Conservation (phyloP, 1,140 invertebrate species). For the Holotrichia oblita region DNA sequence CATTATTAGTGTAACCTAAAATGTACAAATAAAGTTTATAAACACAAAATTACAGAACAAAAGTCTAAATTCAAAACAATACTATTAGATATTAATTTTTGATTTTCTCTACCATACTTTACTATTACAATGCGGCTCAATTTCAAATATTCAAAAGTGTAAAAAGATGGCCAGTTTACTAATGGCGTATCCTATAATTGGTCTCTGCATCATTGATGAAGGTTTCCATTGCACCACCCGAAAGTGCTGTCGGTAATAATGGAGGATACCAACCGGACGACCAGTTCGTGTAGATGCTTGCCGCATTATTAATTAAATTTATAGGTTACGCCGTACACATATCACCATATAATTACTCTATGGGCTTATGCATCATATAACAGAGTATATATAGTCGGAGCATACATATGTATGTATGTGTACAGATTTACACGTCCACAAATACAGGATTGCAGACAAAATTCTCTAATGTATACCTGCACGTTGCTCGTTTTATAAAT, state of each 20-base stretch:
- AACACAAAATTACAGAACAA: no score
- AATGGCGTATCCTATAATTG: neutral
- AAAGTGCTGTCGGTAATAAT: constrained; percentile 14
- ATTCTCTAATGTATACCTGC: constrained; percentile 3
- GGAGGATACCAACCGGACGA: neutral
- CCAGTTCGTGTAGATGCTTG: neutral
- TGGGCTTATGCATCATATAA: constrained; percentile 15
- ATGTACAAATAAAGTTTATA: no score
- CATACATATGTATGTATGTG: neutral
- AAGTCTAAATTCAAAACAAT: no score
- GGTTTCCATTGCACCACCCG: neutral
- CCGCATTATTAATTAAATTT: constrained; percentile 39
- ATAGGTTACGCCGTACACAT: constrained; percentile 26
- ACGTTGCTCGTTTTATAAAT: constrained; percentile 35
- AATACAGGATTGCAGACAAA: neutral
- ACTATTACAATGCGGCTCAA: no score
- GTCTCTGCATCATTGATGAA: neutral
- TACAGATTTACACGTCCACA: neutral
- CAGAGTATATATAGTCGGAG: neutral
- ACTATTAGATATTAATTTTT: no score
- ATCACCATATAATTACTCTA: constrained; percentile 33
- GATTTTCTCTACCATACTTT: no score
- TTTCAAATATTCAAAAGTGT: neutral
- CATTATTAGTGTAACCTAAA: no score
- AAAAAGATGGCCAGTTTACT: neutral